A percentile compares a stretch with the other conserved stretches of the same genome.
Conservation (phyloP, 2,888 invertebrate species). For the Teinopalpus imperialis region DNA sequence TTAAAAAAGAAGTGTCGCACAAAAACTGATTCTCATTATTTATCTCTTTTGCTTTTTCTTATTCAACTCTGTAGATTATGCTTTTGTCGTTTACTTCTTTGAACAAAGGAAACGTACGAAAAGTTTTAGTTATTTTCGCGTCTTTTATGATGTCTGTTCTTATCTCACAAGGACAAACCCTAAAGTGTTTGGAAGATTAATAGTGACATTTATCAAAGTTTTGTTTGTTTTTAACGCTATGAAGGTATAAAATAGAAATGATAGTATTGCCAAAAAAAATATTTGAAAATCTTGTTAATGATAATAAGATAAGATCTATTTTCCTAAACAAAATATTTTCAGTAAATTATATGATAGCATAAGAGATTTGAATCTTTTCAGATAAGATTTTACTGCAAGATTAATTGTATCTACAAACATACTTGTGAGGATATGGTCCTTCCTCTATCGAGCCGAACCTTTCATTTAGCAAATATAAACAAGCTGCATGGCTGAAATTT, state of each 20-base stretch:
- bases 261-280: background rate
- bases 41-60: background rate
- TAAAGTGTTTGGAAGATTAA: constrained; percentile 59
- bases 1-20: too few relatives aligned
- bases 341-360: too few relatives aligned
- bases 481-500: too few relatives aligned
- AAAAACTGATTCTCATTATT: constrained; percentile 4
- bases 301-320: too few relatives aligned
- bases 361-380: too few relatives aligned
- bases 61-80: constrained; percentile 14
- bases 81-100: constrained; percentile 11
- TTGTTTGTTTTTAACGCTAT: constrained; percentile 55
- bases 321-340: too few relatives aligned
- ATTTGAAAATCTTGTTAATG: too few relatives aligned
- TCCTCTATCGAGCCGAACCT: too few relatives aligned
- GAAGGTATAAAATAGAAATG: constrained; percentile 2
- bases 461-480: too few relatives aligned
- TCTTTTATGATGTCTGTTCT: constrained; percentile 29
- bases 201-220: constrained; percentile 71
- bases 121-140: constrained; percentile 20
- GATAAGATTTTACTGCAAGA: too few relatives aligned
- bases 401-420: too few relatives aligned
- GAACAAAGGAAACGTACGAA: constrained; percentile 20
- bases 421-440: too few relatives aligned
- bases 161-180: constrained; percentile 43